Evolutionary conservation across 2,797 vertebrate genomes (phyloP).

Genomic region (Mormyrus proboscirostris): DNA sequence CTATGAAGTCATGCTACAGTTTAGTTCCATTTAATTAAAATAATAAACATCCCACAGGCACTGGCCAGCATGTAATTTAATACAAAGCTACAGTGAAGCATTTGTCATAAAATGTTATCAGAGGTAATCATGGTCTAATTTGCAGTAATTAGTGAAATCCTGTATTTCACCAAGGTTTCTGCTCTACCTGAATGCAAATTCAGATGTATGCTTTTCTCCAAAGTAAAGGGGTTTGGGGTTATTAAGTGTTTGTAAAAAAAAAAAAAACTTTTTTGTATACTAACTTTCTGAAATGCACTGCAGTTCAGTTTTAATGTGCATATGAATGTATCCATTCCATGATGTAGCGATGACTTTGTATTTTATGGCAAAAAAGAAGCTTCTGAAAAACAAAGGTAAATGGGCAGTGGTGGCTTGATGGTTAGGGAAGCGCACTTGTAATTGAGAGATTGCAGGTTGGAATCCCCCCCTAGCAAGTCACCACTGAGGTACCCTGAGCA

Average conservation of each 20-base stretch:
- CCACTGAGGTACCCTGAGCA: too few species aligned
- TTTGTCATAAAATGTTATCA: neutral
- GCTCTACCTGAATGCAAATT: neutral
- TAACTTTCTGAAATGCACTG: neutral
- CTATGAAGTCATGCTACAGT: neutral
- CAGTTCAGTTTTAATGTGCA: neutral
- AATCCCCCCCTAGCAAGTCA: too few species aligned
- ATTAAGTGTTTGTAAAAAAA: neutral
- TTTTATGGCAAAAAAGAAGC: neutral
- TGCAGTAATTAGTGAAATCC: neutral
- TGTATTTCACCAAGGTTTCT: neutral
- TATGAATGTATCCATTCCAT: neutral
- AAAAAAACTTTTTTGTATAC: neutral
- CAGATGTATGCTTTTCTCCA: neutral
- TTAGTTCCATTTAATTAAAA: neutral
- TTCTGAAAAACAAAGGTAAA: neutral
- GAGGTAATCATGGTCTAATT: neutral
- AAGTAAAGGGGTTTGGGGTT: neutral
- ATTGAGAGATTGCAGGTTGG: too few species aligned
- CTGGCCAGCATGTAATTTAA: neutral
- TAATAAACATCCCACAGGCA: neutral
- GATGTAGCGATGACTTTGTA: neutral
- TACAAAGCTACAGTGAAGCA: neutral
- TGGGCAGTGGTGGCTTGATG: too few species aligned
- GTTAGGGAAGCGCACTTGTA: too few species aligned